phyloP scores from a whole-genome alignment of 1,140 invertebrate genomes.

The Eubasilissa regina region DNA sequence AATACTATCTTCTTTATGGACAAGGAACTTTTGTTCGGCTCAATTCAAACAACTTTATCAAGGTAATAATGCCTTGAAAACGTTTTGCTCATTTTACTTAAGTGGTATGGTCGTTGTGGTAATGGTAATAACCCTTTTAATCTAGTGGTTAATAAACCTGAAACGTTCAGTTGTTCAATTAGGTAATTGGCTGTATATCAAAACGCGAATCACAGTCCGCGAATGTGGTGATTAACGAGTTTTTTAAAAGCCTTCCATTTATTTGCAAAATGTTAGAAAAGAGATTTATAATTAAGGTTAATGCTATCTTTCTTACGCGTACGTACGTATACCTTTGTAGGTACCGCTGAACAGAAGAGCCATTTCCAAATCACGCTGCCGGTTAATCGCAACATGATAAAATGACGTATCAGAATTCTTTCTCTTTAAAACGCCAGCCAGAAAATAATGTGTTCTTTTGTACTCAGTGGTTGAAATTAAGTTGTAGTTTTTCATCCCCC shows the following conservation, averaged over 20 bases:
- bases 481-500: background rate
- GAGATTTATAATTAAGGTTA: slow-evolving; percentile 10
- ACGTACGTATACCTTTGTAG: no score
- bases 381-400: no score
- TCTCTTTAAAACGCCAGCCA: no score
- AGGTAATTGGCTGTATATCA: slow-evolving; percentile 14
- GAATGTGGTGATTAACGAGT: background rate
- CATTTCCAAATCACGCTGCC: no score
- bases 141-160: background rate
- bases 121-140: background rate
- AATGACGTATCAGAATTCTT: no score
- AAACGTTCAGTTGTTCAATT: slow-evolving; percentile 5
- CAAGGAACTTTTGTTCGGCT: no score
- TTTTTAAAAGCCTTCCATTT: background rate
- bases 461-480: background rate
- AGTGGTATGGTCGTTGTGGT: background rate
- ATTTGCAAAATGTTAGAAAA: slow-evolving; percentile 22
- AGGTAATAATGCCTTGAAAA: no score
- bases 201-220: slow-evolving; percentile 13
- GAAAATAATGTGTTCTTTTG: background rate
- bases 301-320: background rate
- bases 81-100: background rate
- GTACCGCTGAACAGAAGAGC: no score
- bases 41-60: no score
- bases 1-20: no score